These are phyloP conservation scores for Piaya cayana DNA, from an alignment of 2,113 vertebrate species.

Conservation along the genomic window DNA sequence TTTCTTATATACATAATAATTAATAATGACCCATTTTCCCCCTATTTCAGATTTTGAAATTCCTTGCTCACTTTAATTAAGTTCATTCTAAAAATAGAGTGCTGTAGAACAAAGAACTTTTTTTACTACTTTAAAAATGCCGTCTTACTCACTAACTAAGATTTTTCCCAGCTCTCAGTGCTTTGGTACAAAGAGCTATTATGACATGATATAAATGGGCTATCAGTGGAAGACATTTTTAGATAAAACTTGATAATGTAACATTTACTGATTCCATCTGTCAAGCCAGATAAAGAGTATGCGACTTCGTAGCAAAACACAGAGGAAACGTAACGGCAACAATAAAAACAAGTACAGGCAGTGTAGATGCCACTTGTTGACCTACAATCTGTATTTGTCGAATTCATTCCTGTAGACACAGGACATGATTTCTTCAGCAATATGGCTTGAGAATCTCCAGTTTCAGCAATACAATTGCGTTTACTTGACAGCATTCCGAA, in stretches of 20 bases:
- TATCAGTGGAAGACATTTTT: slow-evolving; percentile 70
- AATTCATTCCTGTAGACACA: background rate
- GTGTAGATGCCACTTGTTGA: background rate
- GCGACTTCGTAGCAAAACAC: slow-evolving; percentile 47
- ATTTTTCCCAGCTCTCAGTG: slow-evolving; percentile 60
- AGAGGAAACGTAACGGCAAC: slow-evolving; percentile 8
- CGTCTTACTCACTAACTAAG: slow-evolving; percentile 67
- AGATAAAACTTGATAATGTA: slow-evolving; percentile 68
- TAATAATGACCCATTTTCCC: slow-evolving; percentile 70
- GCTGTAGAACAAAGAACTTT: slow-evolving; percentile 68
- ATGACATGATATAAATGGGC: slow-evolving; percentile 32
- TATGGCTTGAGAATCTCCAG: slow-evolving; percentile 2
- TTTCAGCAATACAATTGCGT: background rate
- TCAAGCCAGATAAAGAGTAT: slow-evolving; percentile 53
- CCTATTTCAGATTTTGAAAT: slow-evolving; percentile 54
- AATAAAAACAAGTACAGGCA: background rate
- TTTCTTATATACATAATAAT: slow-evolving; percentile 67
- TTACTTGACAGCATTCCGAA: slow-evolving; percentile 26
- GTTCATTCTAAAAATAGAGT: slow-evolving; percentile 71
- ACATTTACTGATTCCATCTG: slow-evolving; percentile 64
- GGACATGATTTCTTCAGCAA: background rate
- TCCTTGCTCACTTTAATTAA: slow-evolving; percentile 71
- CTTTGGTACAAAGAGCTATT: slow-evolving; percentile 69
- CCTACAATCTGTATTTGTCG: background rate
- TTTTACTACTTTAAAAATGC: slow-evolving; percentile 62